Conservation (phyloP, 2,113 vertebrate genomes). For the Ctenomys sociabilis region DNA sequence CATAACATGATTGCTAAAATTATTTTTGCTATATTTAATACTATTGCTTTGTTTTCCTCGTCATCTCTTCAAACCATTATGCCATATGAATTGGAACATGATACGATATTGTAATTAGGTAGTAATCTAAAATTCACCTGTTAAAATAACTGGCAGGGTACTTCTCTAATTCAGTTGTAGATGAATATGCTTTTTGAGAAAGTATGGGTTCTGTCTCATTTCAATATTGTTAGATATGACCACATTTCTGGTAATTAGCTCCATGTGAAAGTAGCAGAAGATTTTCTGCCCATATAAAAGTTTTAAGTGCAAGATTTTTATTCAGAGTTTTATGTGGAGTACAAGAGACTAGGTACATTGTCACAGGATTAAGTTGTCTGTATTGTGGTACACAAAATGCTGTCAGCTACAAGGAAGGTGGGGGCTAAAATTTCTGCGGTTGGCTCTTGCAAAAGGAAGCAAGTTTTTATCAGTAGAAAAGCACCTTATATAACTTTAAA, state of each 20-base stretch:
- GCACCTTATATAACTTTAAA: neutral
- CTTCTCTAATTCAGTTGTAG: neutral
- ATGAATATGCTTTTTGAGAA: constrained; percentile 19
- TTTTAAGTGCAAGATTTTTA: constrained; percentile 33
- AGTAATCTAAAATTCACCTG: neutral
- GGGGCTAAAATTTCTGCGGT: neutral
- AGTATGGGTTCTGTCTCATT: constrained; percentile 8
- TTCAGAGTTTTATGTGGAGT: neutral
- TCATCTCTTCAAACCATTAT: constrained; percentile 51
- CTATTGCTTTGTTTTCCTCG: constrained; percentile 49
- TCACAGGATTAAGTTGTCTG: neutral
- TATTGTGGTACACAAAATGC: neutral
- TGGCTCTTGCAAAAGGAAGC: neutral
- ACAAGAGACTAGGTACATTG: neutral
- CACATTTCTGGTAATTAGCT: constrained; percentile 34
- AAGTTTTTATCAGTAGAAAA: constrained; percentile 44
- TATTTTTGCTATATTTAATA: constrained; percentile 31
- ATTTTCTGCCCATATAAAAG: neutral
- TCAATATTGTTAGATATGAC: constrained; percentile 53
- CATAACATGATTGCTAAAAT: constrained; percentile 28
- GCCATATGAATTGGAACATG: constrained; percentile 9
- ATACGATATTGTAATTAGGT: constrained; percentile 40
- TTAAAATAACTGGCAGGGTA: neutral
- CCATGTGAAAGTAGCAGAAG: neutral
- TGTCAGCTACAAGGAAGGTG: neutral